Evolutionary conservation across 2,113 vertebrate species (phyloP).

Genomic region (Prunella himalayana): DNA sequence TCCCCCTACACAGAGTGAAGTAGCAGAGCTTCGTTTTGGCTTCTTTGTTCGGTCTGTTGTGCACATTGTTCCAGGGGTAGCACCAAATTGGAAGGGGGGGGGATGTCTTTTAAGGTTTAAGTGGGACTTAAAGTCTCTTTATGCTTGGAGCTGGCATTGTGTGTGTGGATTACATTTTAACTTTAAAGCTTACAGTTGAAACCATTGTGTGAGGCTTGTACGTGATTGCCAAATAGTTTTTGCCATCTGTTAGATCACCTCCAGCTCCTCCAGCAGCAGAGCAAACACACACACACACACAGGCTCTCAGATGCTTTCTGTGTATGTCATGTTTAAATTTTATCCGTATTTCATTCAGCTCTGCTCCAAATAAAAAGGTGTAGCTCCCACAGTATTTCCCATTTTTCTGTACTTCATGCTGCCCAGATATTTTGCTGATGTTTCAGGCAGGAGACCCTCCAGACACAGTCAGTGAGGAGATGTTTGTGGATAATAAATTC

Average conservation of each 20-base stretch:
- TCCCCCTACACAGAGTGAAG: slow-evolving; percentile 73
- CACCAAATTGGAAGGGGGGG: not conserved
- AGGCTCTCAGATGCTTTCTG: not conserved
- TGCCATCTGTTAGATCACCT: slow-evolving; percentile 60
- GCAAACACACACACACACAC: not conserved
- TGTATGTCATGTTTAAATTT: not conserved
- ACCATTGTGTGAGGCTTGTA: not conserved
- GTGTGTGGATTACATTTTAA: slow-evolving; percentile 46
- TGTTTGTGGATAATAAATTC: not conserved
- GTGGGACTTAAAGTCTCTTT: slow-evolving; percentile 38
- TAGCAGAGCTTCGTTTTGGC: slow-evolving; percentile 82
- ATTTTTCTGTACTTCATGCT: not conserved
- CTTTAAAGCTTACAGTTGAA: slow-evolving; percentile 45
- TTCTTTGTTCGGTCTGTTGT: slow-evolving; percentile 1
- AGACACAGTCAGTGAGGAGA: not conserved
- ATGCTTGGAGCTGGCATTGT: slow-evolving; percentile 7
- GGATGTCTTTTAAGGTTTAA: slow-evolving; percentile 6
- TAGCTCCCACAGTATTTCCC: not conserved
- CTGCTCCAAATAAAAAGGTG: not conserved
- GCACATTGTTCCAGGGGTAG: not conserved
- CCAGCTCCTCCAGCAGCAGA: slow-evolving; percentile 4
- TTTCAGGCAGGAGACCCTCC: not conserved
- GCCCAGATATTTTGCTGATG: not conserved
- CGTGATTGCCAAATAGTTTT: slow-evolving; percentile 22
- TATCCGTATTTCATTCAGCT: not conserved